These are phyloP conservation scores for Lingula anatina DNA, from an alignment of 2,888 invertebrate species.

Conservation along the genomic window DNA sequence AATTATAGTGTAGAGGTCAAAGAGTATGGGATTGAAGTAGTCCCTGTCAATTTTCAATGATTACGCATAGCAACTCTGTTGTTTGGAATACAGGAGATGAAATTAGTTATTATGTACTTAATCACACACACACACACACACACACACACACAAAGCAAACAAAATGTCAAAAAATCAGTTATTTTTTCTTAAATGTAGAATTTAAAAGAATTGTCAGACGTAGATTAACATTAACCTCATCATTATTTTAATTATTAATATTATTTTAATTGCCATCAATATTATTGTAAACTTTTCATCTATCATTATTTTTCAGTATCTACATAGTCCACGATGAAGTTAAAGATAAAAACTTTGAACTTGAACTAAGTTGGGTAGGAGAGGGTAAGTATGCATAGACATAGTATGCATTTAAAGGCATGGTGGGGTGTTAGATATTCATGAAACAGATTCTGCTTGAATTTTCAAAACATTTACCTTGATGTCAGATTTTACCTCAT, in stretches of 20 bases:
- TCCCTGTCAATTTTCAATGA: too few relatives aligned
- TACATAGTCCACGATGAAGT: conserved; percentile 65
- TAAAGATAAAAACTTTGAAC: conserved; percentile 91
- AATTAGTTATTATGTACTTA: background rate
- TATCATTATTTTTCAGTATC: conserved; percentile 50
- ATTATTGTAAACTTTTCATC: too few relatives aligned
- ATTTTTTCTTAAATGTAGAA: too few relatives aligned
- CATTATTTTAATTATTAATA: background rate
- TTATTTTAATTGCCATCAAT: background rate
- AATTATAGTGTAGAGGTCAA: too few relatives aligned
- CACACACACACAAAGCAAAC: too few relatives aligned
- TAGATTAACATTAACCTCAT: too few relatives aligned
- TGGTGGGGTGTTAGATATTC: background rate
- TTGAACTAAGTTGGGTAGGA: conserved; percentile 93
- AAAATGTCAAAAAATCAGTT: too few relatives aligned
- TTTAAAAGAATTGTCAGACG: too few relatives aligned
- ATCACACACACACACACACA: conserved; percentile 2
- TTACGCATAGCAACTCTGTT: too few relatives aligned
- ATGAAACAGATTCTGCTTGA: background rate
- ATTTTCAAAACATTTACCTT: background rate
- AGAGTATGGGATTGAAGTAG: too few relatives aligned
- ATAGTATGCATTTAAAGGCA: background rate
- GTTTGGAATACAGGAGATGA: background rate
- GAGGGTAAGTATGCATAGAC: conserved; percentile 54
- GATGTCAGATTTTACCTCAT: background rate